Percentiles rank a stretch among this genome's conserved stretches.
phyloP scores from a whole-genome alignment of 1,140 invertebrate species.

The Myzus persicae region DNA sequence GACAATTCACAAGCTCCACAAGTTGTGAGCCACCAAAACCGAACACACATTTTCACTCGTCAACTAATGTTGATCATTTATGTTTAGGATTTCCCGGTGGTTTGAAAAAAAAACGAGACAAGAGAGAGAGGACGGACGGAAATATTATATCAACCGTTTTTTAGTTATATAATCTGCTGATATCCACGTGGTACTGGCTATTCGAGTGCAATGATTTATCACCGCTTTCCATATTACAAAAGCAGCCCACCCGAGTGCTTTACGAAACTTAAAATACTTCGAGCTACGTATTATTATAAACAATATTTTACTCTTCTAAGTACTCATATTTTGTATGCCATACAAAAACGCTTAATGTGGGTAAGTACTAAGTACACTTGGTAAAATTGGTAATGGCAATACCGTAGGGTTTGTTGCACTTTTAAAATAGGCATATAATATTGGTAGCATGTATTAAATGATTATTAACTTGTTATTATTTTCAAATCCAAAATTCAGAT shows the following conservation, averaged over 20 bases:
- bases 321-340: no score
- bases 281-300: not conserved
- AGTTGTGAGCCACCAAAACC: not conserved
- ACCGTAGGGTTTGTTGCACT: no score
- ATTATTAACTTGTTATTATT: no score
- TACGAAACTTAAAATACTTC: not conserved
- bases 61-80: not conserved
- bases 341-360: not conserved
- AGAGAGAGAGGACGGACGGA: not conserved
- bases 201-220: not conserved
- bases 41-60: not conserved
- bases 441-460: no score
- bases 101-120: not conserved
- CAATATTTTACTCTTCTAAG: not conserved
- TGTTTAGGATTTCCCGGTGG: not conserved
- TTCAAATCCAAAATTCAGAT: no score
- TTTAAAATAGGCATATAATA: no score
- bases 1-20: not conserved
- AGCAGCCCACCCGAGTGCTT: not conserved
- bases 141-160: not conserved
- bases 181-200: not conserved
- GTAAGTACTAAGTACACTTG: no score
- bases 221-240: not conserved
- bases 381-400: no score
- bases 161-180: not conserved